Evolutionary conservation across 2,888 invertebrate species (phyloP), one percentile per base, ranked within the genome.

Genomic region (Amiota communis): DNA sequence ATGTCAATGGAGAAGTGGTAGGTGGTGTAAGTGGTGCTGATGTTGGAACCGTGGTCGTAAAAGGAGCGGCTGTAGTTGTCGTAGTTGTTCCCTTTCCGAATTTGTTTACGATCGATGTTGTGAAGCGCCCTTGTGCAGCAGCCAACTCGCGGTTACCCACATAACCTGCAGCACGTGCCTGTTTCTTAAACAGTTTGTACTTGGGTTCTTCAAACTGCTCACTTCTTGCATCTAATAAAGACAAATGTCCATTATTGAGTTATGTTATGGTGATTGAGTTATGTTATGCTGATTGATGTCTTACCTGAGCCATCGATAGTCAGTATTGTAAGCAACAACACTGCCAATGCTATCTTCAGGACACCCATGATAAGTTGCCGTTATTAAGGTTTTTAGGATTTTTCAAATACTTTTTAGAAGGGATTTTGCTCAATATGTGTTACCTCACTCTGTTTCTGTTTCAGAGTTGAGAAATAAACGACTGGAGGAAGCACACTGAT

Each of bases 401-500:
- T 23, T 23, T n/a, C n/a, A n/a, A 3, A 36, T 36, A 36, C 36
- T 36, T 6, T 36, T 36, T 6, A 6, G 6, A 36, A 36, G 36
- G 36, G 36, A 36, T 36, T 36, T 36, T 36, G 36, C 36, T 36
- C 36, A 36, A 36, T 36, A 36, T 36, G 2, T 61, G 20, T 67
- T 64, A 47, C 46, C 46, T 23, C 46, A 8, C 13, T n/a, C 11
- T 67, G 49, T 13, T 46, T 59, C 59, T 65, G 17, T 64, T 20
- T 47, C 70, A 56, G 74, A 73, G 73, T 74, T 69, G 72, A 70
- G 64, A 64, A 47, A 64, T 64, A 47, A 75, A 68, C 48, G 77
- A 61, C 64, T 65, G 49, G 53, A 76, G 57, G 64, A 73, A 71
- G 81, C 80, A 64, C 82, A 82, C 85, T 83, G 85, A 83, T 82